These are phyloP conservation scores for Hepsetus odoe DNA, from an alignment of 2,113 vertebrate genomes.

Conservation along the genomic window DNA sequence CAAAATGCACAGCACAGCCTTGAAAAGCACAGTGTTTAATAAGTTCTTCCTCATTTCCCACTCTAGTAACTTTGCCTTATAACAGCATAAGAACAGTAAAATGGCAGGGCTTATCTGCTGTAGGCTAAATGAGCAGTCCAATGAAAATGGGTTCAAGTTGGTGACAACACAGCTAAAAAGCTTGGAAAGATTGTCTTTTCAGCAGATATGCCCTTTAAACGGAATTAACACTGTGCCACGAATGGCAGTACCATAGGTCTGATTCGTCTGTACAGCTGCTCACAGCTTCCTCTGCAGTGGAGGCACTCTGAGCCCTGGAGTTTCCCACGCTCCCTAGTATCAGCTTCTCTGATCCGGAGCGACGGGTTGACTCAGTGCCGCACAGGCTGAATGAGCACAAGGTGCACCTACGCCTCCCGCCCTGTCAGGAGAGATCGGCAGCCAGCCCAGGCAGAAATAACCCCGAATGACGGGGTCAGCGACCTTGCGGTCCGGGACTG, in stretches of 20 bases:
- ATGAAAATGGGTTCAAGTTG: too few relatives aligned
- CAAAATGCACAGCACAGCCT: too few relatives aligned
- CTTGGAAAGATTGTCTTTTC: too few relatives aligned
- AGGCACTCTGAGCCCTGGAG: constrained; percentile 3
- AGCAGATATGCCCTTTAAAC: too few relatives aligned
- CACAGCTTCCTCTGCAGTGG: not conserved
- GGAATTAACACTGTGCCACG: too few relatives aligned
- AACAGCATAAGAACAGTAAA: too few relatives aligned
- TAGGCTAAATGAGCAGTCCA: too few relatives aligned
- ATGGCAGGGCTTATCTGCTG: too few relatives aligned
- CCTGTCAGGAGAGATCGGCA: constrained; percentile 59
- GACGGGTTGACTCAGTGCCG: constrained; percentile 52
- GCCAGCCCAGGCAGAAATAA: constrained; percentile 35
- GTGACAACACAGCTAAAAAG: too few relatives aligned
- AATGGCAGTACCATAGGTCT: not conserved
- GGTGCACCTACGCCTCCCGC: constrained; percentile 52
- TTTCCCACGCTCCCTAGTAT: constrained; percentile 26
- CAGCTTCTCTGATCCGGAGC: constrained; percentile 52
- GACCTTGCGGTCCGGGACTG: constrained; percentile 35
- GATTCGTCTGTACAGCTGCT: not conserved
- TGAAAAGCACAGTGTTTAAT: too few relatives aligned
- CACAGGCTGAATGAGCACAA: constrained; percentile 32
- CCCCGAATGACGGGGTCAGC: constrained; percentile 41
- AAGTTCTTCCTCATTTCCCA: too few relatives aligned
- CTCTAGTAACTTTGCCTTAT: too few relatives aligned